phyloP scores from a whole-genome alignment of 2,888 invertebrate genomes.

The Incurvaria masculella region DNA sequence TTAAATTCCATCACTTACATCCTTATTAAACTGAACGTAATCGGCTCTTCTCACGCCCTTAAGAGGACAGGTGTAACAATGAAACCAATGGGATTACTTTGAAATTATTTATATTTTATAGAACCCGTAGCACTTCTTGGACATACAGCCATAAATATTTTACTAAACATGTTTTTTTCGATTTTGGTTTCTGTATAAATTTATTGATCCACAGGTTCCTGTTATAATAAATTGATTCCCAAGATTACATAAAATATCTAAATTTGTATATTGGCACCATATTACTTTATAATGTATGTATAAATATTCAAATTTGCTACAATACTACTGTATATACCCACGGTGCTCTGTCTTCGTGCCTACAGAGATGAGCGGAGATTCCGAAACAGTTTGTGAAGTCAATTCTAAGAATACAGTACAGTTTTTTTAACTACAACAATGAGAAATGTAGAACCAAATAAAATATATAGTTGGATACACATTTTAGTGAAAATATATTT shows the following conservation, averaged over 20 bases:
- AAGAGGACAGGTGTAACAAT: background rate
- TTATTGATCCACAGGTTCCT: background rate
- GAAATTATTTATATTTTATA: slow-evolving; percentile 51
- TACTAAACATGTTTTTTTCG: background rate
- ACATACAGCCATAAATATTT: background rate
- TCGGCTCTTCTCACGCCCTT: too few relatives aligned
- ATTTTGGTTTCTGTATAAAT: background rate
- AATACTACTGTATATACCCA: background rate
- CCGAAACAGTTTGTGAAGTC: slow-evolving; percentile 3
- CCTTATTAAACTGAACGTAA: too few relatives aligned
- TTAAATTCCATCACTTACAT: background rate
- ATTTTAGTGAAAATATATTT: background rate
- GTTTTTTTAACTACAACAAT: slow-evolving; percentile 2
- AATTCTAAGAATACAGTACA: slow-evolving; percentile 1
- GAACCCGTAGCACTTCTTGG: slow-evolving; percentile 58
- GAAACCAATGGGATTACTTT: slow-evolving; percentile 22
- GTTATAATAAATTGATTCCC: slow-evolving; percentile 3
- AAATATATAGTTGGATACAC: too few relatives aligned
- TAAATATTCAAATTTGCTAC: background rate
- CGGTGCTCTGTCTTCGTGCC: slow-evolving; percentile 1
- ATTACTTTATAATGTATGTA: background rate
- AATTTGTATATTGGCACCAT: background rate
- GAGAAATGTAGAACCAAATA: background rate
- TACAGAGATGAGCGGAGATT: slow-evolving; percentile 12
- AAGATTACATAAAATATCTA: slow-evolving; percentile 4